These are phyloP conservation scores for Nephrotoma guestfalica DNA, from an alignment of 2,888 invertebrate genomes.

Conservation along the genomic window DNA sequence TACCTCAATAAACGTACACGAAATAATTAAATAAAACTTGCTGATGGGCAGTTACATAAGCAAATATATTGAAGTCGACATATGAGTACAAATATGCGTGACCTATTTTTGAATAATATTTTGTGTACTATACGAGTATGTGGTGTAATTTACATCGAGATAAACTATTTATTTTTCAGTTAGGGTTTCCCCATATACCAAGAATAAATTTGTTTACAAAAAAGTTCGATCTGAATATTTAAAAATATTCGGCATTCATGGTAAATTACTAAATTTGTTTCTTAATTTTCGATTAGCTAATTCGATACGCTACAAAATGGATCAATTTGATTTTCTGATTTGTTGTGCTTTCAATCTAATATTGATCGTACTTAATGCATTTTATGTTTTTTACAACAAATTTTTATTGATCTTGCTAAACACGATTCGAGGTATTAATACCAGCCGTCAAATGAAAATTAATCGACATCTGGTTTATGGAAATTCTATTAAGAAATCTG, in stretches of 20 bases:
- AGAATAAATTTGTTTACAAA: neutral
- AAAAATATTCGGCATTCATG: neutral
- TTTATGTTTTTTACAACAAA: too few relatives aligned
- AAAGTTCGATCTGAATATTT: neutral
- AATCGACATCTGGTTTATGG: too few relatives aligned
- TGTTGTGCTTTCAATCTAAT: neutral
- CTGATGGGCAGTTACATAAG: neutral
- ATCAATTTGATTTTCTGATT: neutral
- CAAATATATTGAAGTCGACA: neutral
- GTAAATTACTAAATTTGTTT: neutral
- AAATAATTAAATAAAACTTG: neutral
- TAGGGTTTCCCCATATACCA: neutral
- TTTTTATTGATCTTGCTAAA: too few relatives aligned
- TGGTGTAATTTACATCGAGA: neutral
- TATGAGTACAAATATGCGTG: neutral
- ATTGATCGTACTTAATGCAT: too few relatives aligned
- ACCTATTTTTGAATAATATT: neutral
- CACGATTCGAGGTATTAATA: too few relatives aligned
- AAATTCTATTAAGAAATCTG: too few relatives aligned
- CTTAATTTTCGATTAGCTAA: neutral
- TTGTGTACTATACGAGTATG: neutral
- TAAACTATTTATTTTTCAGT: neutral
- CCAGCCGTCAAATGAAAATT: too few relatives aligned
- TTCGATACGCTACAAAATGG: neutral
- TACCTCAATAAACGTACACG: neutral